These are phyloP conservation scores for Nothoprocta perdicaria DNA, from an alignment of 2,113 vertebrate genomes.

Conservation along the genomic window DNA sequence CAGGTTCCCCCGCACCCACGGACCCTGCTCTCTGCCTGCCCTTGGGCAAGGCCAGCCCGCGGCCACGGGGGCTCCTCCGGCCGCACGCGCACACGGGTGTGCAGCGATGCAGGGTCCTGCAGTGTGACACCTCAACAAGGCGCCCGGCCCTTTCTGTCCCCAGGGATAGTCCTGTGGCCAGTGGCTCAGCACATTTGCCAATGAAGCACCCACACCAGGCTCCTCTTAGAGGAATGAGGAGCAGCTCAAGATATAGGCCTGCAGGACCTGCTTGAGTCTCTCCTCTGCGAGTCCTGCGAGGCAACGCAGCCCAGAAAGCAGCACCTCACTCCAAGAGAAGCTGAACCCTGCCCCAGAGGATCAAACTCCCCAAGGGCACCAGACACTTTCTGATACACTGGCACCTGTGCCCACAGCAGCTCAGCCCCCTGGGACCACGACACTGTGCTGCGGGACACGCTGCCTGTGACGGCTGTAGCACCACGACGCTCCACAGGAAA, in stretches of 20 bases:
- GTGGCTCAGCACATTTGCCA: background rate
- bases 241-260: background rate
- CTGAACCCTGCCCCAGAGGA: background rate
- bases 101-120: background rate
- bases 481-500: background rate
- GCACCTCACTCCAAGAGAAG: background rate
- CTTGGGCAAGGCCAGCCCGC: background rate
- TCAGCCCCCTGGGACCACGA: too few species aligned
- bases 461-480: background rate
- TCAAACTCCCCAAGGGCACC: background rate
- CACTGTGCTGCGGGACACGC: background rate
- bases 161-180: background rate
- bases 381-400: background rate
- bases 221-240: background rate
- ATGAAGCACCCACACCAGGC: background rate
- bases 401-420: background rate
- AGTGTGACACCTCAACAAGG: background rate
- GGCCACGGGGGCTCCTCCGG: background rate
- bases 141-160: background rate
- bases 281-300: background rate
- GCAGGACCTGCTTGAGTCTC: background rate
- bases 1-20: rapidly evolving
- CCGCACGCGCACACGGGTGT: background rate
- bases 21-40: background rate
- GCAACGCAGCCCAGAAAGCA: background rate